Evolutionary conservation across 2,113 vertebrate species (phyloP).

Genomic region (Hystrix cristata): DNA sequence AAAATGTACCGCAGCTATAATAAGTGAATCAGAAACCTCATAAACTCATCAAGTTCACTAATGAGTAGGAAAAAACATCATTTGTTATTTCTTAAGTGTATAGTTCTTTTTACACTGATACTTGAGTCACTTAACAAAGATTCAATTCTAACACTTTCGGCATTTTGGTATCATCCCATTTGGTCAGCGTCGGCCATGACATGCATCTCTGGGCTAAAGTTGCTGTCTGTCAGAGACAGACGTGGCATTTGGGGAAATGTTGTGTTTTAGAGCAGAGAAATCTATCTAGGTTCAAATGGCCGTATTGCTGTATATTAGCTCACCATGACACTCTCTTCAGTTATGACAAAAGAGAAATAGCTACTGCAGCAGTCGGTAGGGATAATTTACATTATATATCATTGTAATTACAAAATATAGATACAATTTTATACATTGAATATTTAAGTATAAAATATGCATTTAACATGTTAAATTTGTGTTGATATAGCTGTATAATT

Average conservation of each 20-base stretch:
- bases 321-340: not conserved
- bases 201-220: not conserved
- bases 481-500: not conserved
- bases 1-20: not conserved
- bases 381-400: not conserved
- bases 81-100: not conserved
- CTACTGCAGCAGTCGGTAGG: not conserved
- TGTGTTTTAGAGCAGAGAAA: not conserved
- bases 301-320: not conserved
- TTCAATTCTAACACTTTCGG: not conserved
- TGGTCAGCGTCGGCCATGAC: not conserved
- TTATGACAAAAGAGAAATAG: not conserved
- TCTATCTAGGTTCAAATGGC: not conserved
- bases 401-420: not conserved
- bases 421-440: not conserved
- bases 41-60: not conserved
- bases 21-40: not conserved
- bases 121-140: conserved; percentile 22
- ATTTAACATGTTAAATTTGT: not conserved
- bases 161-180: not conserved
- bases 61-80: not conserved
- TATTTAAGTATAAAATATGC: too few relatives aligned
- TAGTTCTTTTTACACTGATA: not conserved
- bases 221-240: not conserved
- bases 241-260: not conserved